These are phyloP conservation scores for Pseudolycoriella hygida DNA, from an alignment of 2,888 invertebrate species.

Conservation along the genomic window DNA sequence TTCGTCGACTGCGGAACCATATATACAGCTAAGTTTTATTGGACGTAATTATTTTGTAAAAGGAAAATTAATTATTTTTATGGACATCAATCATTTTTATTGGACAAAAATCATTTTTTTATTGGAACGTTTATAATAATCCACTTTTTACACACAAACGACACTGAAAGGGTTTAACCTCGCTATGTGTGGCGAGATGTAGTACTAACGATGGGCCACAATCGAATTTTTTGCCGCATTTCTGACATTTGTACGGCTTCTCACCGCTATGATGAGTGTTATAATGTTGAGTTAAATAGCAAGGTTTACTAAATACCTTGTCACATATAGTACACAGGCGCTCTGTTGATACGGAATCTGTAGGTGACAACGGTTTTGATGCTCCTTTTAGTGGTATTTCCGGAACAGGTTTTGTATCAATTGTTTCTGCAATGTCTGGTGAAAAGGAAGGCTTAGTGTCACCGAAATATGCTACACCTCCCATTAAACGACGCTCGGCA, in stretches of 20 bases:
- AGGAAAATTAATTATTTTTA: too few species aligned
- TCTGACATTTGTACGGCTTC: slow-evolving; percentile 67
- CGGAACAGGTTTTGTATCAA: too few species aligned
- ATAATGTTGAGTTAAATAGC: slow-evolving; percentile 80
- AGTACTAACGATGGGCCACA: slow-evolving; percentile 50
- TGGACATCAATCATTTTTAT: too few species aligned
- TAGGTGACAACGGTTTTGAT: slow-evolving; percentile 11
- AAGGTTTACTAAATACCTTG: slow-evolving; percentile 69
- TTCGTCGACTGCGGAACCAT: too few species aligned
- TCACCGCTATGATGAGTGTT: slow-evolving; percentile 77
- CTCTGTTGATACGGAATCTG: slow-evolving; percentile 20
- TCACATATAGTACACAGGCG: slow-evolving; percentile 68
- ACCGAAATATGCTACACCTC: too few species aligned
- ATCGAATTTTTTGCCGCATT: slow-evolving; percentile 72
- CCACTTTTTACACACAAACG: slow-evolving; percentile 66
- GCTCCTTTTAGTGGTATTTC: too few species aligned
- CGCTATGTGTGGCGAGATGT: slow-evolving; percentile 60
- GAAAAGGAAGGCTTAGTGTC: too few species aligned
- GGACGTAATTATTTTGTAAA: too few species aligned
- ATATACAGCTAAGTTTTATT: too few species aligned
- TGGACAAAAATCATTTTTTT: too few species aligned
- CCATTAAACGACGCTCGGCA: neutral
- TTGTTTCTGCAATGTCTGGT: too few species aligned
- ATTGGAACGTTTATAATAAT: too few species aligned
- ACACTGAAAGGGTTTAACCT: slow-evolving; percentile 76